Base-by-base conservation (phyloP, 2,113 vertebrate genomes). In the Daubentonia madagascariensis region DNA sequence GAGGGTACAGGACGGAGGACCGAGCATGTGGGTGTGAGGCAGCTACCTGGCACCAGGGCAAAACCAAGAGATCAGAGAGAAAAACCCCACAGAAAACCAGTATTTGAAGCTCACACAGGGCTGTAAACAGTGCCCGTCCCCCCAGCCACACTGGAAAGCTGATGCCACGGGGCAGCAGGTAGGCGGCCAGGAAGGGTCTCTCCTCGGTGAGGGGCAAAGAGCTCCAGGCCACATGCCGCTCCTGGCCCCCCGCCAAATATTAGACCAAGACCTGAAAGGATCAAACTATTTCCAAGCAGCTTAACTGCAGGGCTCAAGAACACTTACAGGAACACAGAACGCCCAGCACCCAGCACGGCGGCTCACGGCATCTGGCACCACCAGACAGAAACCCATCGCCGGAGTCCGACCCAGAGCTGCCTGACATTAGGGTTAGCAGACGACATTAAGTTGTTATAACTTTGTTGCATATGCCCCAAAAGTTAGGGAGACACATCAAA, bases 1-100 rank as follows among this genome's bases (percentile, higher is more conserved):
- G 43, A 90, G 68, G 57, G 7, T 23, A 59, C 18, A 3, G 18
- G 61, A 30, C 28, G 17, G 61, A 28, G 45, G 1, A 9, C 12
- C 0, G 25, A n/a, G 87, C 3, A 1, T 25, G 1, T 8, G 20
- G 25, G 18, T 3, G 3, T 8, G n/a, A 23, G 32, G 54, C 17
- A 45, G 12, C 67, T 12, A 16, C 52, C 22, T 9, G 9, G 11
- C 78, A 43, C 54, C 43, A 50, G 32, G 61, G 40, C 28, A 50
- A 25, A 12, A n/a, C 9, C 35, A 2, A 6, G 35, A n/a, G 40
- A 4, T 18, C 0, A 6, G 43, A 23, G 61, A 57, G 40, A 35
- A 22, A 37, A 16, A 20, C 37, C 23, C 54, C 37, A 17, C 35
- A 9, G 18, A 54, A 48, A 65, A 30, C 1, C 32, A 25, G 65